Evolutionary conservation across 2,113 vertebrate genomes (phyloP).

Genomic region (Eurystomus gularis): DNA sequence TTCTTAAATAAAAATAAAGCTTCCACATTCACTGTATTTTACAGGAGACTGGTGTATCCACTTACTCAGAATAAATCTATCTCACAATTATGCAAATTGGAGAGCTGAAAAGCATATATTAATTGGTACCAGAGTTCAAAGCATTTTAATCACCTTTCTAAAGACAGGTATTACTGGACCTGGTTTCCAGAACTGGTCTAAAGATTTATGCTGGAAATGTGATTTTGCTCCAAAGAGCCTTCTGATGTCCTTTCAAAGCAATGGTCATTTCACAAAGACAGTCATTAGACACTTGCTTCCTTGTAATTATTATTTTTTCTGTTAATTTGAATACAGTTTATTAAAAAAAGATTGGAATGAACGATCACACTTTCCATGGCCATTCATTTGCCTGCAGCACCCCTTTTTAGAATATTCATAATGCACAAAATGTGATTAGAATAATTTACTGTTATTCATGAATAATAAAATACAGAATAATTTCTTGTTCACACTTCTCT

Average conservation of each 20-base stretch:
- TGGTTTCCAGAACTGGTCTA: not conserved
- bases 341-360: constrained; percentile 16
- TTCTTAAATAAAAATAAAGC: not conserved
- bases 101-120: not conserved
- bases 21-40: not conserved
- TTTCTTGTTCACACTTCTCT: not conserved
- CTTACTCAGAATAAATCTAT: not conserved
- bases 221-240: not conserved
- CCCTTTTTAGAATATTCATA: constrained; percentile 28
- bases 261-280: not conserved
- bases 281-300: not conserved
- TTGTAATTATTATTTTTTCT: not conserved
- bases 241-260: not conserved
- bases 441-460: constrained; percentile 25
- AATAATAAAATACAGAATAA: constrained; percentile 18
- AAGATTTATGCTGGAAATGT: not conserved
- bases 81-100: not conserved
- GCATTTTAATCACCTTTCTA: not conserved
- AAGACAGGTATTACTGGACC: not conserved
- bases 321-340: constrained; percentile 35
- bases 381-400: constrained; percentile 23
- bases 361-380: not conserved
- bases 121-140: not conserved
- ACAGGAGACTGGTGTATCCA: not conserved
- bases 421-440: constrained; percentile 38